Evolutionary conservation across 1,140 invertebrate genomes (phyloP), one percentile per base, ranked within the genome.

Genomic region (Solenopsis fugax): DNA sequence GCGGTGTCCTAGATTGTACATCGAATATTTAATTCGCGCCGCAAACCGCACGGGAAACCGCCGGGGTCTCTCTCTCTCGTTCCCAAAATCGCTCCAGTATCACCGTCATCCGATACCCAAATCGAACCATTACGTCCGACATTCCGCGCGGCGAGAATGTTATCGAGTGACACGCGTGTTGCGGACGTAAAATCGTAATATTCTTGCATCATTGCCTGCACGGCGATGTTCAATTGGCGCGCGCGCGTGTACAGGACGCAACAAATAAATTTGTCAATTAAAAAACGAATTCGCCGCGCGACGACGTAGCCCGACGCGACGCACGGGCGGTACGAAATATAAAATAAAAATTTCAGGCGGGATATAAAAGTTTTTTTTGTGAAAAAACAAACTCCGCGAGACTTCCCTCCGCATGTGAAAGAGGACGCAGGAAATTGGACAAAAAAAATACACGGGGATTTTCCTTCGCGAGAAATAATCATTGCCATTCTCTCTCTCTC

Each of bases 191-290:
- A 82, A 82, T 82, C 80, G 80, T 73, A 82, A 82, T 82, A 82
- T 60, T 24, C 52, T 73, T 73, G 80, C 48, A 82, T 60, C 67
- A 41, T 81, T 58, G 48, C 10, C 12, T 21, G 16, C 0, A 3
- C 45, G 34, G 64, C 62, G 62, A 6, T 37, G 16, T 56, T 78
- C 64, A 65, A 34, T 78, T 67, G 78, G 37, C 16, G 50, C n/a
- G 60, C n/a, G 60, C 34, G 78, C 41, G 52, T 45, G 60, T 65
- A 24, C 64, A 21, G 41, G 13, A 84, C 54, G 37, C 69, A 50
- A 60, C 67, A 60, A 82, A 84, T 84, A 84, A 84, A 84, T 84
- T 84, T 75, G 54, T 24, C 80, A 84, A 84, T 84, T 84, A 84
- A 75, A 84, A 84, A 84, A 75, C 80, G 80, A 84, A 84, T 84